Evolutionary conservation across 2,797 vertebrate genomes (phyloP).

Genomic region (Botia almorhae): DNA sequence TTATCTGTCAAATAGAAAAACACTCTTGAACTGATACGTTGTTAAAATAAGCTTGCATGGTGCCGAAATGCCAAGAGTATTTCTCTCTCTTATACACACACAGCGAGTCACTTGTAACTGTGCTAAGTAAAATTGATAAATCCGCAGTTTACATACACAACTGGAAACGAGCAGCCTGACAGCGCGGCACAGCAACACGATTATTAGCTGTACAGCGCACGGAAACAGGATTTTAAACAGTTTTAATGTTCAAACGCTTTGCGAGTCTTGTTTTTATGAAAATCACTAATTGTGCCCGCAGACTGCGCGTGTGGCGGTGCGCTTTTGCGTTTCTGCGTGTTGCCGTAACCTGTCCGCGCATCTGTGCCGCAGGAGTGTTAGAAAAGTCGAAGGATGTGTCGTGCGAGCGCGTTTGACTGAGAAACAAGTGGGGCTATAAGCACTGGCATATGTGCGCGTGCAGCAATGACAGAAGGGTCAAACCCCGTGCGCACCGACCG

Average conservation of each 20-base stretch:
- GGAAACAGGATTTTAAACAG: slow-evolving; percentile 54
- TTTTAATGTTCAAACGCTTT: slow-evolving; percentile 46
- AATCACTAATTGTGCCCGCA: slow-evolving; percentile 70
- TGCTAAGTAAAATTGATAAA: slow-evolving; percentile 75
- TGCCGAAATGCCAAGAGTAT: slow-evolving; percentile 34
- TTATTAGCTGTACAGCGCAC: slow-evolving; percentile 22
- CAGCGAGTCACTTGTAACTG: slow-evolving; percentile 66
- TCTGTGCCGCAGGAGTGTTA: slow-evolving; percentile 38
- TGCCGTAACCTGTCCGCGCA: slow-evolving; percentile 49
- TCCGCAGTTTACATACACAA: slow-evolving; percentile 67
- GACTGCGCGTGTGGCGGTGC: slow-evolving; percentile 50
- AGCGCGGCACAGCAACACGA: slow-evolving; percentile 47
- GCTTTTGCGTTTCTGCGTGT: slow-evolving; percentile 44
- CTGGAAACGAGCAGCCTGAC: slow-evolving; percentile 50
- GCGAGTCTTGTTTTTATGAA: slow-evolving; percentile 61
- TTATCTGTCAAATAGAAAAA: background rate
- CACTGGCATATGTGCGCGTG: slow-evolving; percentile 70
- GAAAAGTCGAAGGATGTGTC: slow-evolving; percentile 52
- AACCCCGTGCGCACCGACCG: slow-evolving; percentile 77
- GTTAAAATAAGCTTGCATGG: slow-evolving; percentile 54
- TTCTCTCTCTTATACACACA: slow-evolving; percentile 25
- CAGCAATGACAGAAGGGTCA: slow-evolving; percentile 89
- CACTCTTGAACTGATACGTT: background rate
- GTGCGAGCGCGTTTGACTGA: slow-evolving; percentile 51
- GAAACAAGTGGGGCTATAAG: slow-evolving; percentile 55